Base-by-base conservation (phyloP, 2,888 invertebrate species). In the Ennomos fuscantarius region DNA sequence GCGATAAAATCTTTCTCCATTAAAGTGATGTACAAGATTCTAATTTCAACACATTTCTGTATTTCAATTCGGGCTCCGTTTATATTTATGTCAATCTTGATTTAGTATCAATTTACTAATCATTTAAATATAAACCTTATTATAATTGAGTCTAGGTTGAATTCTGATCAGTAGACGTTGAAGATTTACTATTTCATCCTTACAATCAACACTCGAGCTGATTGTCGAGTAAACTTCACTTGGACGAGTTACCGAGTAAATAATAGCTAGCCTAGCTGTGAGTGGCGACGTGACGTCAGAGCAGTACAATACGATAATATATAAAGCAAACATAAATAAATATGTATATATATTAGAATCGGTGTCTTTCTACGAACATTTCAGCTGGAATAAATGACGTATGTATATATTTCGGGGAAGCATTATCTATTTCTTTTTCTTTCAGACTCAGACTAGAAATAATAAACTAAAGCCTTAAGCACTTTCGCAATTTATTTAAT, bases 1-100 rank as follows among this genome's bases (percentile, higher is more conserved):
- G 35, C 15, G 43, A 57, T 57, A 39, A 43, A 47, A 57, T 47
- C 52, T 37, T 24, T 44, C 15, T 11, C 49, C 31, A 11, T 36
- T 41, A 42, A 32, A 46, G 42, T 12, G 33, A 33, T 44, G 24
- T 46, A 24, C 24, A 46, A 52, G 47, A 44, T 36, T 47, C 32
- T 12, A 31, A 44, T 40, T 57, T 48, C 52, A 52, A 52, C 57
- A 52, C 47, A 52, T 52, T 52, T 52, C 57, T 52, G 57, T 51
- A 57, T 48, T 47, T 32, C 57, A 43, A 51, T 57, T 52, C 47
- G 37, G 47, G 47, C 45, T 31, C 57, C 37, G 34, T 57, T 57
- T 57, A 41, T 36, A 10, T 24, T 24, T 24, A 6, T 37, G 51
- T 57, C 51, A 52, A 52, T 48, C 52, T 57, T 57, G 56, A 51